These are phyloP conservation scores for Synaphobranchus kaupii DNA, from an alignment of 2,797 vertebrate genomes.

Conservation along the genomic window DNA sequence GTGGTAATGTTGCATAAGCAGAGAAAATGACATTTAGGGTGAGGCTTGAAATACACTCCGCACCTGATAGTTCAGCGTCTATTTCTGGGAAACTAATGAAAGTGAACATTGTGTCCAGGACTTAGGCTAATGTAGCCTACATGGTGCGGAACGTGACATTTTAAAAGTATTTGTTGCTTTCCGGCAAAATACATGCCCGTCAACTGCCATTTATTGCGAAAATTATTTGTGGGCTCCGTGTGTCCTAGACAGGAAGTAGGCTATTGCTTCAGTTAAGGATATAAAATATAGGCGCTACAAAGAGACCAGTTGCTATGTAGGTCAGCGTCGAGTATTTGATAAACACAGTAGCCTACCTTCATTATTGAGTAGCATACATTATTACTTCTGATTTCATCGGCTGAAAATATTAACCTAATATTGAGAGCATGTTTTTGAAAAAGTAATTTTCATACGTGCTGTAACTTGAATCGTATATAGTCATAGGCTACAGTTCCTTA, in stretches of 20 bases:
- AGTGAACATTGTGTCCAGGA: not conserved
- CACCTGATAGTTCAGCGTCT: not conserved
- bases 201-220: not conserved
- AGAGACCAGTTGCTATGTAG: not conserved
- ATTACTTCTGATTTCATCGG: not conserved
- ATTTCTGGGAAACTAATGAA: not conserved
- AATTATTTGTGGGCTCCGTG: not conserved
- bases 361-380: not conserved
- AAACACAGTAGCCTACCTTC: not conserved
- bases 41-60: not conserved
- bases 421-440: not conserved
- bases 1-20: slow-evolving; percentile 31
- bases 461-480: too few relatives aligned
- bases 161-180: not conserved
- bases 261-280: not conserved
- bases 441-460: not conserved
- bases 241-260: not conserved
- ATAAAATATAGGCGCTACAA: not conserved
- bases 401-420: not conserved
- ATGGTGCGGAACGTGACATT: not conserved
- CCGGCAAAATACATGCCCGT: not conserved
- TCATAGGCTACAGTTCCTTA: not conserved
- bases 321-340: not conserved
- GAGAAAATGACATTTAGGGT: not conserved
- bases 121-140: not conserved